phyloP scores from a whole-genome alignment of 2,113 vertebrate genomes.

The Nothocercus nigrocapillus region DNA sequence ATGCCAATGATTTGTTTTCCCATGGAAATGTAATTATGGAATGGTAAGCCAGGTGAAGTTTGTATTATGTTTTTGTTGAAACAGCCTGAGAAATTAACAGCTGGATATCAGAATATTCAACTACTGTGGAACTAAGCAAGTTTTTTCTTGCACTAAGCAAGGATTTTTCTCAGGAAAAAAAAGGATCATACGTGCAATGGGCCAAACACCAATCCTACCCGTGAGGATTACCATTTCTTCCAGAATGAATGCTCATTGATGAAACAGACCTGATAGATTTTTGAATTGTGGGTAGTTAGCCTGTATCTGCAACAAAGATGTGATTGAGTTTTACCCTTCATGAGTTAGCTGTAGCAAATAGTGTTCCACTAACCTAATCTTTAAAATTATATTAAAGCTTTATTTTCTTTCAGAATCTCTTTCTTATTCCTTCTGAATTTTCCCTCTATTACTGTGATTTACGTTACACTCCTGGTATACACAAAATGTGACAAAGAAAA shows the following conservation, averaged over 20 bases:
- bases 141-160: not conserved
- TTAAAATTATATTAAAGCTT: not conserved
- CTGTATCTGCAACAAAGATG: not conserved
- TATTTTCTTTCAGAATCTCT: not conserved
- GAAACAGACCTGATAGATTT: not conserved
- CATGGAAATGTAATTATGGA: not conserved
- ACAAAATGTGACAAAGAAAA: not conserved
- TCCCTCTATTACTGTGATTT: not conserved
- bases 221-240: not conserved
- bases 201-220: not conserved
- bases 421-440: not conserved
- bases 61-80: not conserved
- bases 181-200: not conserved
- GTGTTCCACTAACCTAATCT: not conserved
- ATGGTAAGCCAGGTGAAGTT: not conserved
- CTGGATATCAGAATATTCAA: not conserved
- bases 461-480: not conserved
- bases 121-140: not conserved
- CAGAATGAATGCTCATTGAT: not conserved
- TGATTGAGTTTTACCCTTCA: not conserved
- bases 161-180: not conserved
- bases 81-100: not conserved
- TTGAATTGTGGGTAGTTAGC: not conserved
- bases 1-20: not conserved
- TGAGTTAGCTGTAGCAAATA: not conserved